Conservation (phyloP, 1,140 invertebrate species). For the Saccostrea echinata region DNA sequence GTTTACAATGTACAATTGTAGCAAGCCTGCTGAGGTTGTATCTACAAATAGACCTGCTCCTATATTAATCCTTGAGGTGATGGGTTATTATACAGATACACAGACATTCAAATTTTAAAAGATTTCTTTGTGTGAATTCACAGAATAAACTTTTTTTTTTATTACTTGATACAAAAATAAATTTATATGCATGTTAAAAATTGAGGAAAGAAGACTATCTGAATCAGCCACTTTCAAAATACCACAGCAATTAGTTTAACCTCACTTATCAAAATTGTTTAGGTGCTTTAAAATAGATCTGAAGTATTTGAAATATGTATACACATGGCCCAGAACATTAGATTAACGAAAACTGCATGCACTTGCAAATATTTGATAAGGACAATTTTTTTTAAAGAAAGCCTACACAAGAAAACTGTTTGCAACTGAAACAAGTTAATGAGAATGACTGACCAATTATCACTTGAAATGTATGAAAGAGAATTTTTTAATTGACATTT, state of each 20-base stretch:
- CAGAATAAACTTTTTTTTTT: background rate
- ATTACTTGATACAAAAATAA: background rate
- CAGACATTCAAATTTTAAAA: background rate
- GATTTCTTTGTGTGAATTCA: background rate
- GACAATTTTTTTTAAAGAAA: background rate
- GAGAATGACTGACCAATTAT: no score
- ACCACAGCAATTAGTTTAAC: conserved; percentile 28
- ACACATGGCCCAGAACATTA: conserved; percentile 30
- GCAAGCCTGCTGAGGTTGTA: background rate
- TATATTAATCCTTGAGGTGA: background rate
- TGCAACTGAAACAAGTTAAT: background rate
- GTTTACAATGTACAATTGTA: conserved; percentile 26
- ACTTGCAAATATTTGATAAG: background rate
- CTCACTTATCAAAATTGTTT: conserved; percentile 26
- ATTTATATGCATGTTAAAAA: background rate
- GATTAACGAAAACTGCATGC: conserved; percentile 9
- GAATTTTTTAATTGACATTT: no score
- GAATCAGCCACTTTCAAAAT: conserved; percentile 4
- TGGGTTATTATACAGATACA: background rate
- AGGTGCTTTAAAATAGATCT: conserved; percentile 12
- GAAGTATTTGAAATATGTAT: conserved; percentile 18
- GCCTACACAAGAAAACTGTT: background rate
- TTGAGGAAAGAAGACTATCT: background rate
- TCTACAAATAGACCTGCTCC: background rate
- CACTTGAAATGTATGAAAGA: no score